A percentile compares a stretch with the other conserved stretches of the same genome.
These are phyloP conservation scores for Chauna torquata DNA, from an alignment of 2,113 vertebrate genomes.

Conservation along the genomic window DNA sequence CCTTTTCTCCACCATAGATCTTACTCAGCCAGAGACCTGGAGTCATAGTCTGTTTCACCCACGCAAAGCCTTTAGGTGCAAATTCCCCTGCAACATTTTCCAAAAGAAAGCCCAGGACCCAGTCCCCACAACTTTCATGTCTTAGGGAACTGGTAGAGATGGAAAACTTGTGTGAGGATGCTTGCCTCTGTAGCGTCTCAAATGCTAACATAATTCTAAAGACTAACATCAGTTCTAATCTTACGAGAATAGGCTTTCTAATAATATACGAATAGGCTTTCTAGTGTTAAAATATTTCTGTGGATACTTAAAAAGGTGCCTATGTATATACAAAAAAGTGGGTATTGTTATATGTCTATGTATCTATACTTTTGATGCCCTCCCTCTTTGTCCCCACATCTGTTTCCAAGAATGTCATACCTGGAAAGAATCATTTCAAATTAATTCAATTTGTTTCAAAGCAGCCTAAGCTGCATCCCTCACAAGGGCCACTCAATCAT, in stretches of 20 bases:
- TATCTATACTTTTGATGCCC: neutral
- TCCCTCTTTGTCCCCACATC: slow-evolving; percentile 28
- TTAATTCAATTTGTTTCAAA: slow-evolving; percentile 68
- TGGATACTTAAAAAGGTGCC: neutral
- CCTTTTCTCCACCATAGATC: neutral
- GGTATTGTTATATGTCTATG: neutral
- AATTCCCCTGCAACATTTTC: neutral
- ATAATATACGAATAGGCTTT: neutral
- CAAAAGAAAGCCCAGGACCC: neutral
- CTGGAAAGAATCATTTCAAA: slow-evolving; percentile 66
- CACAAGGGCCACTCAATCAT: slow-evolving; percentile 61
- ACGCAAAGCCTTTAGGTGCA: neutral
- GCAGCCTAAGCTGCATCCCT: slow-evolving; percentile 45
- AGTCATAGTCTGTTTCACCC: neutral
- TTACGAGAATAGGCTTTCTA: neutral
- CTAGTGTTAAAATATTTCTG: neutral
- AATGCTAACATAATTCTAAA: neutral
- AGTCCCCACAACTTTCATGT: neutral
- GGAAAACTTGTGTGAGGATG: neutral
- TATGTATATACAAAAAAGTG: neutral
- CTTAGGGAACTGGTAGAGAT: neutral
- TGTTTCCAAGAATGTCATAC: slow-evolving; percentile 64
- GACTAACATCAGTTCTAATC: neutral
- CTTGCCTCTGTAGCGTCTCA: neutral
- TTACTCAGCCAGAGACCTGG: neutral